Conservation (phyloP, 2,797 vertebrate genomes). For the Valencia hispanica region DNA sequence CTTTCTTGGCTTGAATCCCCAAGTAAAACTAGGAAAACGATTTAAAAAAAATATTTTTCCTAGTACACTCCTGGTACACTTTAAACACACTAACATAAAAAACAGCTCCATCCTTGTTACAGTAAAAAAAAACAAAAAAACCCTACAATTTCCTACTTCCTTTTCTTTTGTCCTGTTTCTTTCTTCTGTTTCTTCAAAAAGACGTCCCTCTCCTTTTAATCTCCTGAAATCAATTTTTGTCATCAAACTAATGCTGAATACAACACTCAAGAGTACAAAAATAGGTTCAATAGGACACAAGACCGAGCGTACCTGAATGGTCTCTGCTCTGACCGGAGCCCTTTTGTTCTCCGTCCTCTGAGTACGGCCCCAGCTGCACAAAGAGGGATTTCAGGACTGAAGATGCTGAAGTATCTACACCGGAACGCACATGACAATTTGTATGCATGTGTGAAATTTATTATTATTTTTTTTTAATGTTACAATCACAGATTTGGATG, state of each 20-base stretch:
- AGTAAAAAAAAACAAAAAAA: too few species aligned
- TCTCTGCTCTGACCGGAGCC: background rate
- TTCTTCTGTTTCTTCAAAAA: background rate
- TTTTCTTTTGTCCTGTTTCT: background rate
- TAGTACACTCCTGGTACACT: too few species aligned
- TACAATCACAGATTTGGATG: too few species aligned
- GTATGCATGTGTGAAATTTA: background rate
- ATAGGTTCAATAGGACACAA: background rate
- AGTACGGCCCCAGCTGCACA: constrained; percentile 52
- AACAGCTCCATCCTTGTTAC: too few species aligned
- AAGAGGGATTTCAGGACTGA: constrained; percentile 72
- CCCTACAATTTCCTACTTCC: background rate
- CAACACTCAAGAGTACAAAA: background rate
- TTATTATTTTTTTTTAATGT: too few species aligned
- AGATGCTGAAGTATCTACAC: background rate
- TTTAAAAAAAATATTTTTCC: too few species aligned
- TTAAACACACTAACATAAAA: too few species aligned
- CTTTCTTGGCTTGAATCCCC: too few species aligned
- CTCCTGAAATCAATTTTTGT: constrained; percentile 18
- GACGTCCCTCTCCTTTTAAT: constrained; percentile 1
- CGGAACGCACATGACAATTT: background rate
- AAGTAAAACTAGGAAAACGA: too few species aligned
- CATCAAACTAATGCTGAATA: background rate
- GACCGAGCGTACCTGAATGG: constrained; percentile 15
- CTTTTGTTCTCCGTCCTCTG: constrained; percentile 21